Percentiles rank a stretch among this genome's conserved stretches.
Conservation (phyloP, 2,113 vertebrate species). For the Percina caprodes region DNA sequence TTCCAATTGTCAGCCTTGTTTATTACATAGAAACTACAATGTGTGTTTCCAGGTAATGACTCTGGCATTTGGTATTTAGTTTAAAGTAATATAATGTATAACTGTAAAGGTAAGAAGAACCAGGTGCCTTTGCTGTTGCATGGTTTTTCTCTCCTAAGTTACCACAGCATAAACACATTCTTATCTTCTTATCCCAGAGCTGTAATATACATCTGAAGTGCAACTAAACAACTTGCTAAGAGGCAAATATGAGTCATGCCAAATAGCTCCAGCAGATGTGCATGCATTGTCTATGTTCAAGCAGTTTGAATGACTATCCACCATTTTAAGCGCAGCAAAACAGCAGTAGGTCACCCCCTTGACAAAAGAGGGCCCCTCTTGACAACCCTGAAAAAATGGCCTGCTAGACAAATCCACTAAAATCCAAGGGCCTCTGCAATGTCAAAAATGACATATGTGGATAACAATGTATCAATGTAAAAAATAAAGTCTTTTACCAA, state of each 20-base stretch:
- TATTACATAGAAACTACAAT: not conserved
- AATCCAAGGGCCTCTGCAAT: slow-evolving; percentile 13
- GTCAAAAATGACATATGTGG: slow-evolving; percentile 1
- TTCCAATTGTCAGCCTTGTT: not conserved
- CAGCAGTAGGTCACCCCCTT: slow-evolving; percentile 38
- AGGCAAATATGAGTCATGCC: slow-evolving; percentile 14
- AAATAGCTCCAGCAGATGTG: not conserved
- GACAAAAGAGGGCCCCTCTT: slow-evolving; percentile 7
- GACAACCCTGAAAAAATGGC: slow-evolving; percentile 35
- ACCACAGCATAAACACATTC: not conserved
- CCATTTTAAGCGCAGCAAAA: slow-evolving; percentile 20
- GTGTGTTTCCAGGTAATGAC: not conserved
- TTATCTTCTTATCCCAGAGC: slow-evolving; percentile 12
- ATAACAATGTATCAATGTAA: too few relatives aligned
- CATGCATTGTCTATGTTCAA: slow-evolving; percentile 7
- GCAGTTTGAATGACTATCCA: slow-evolving; percentile 28
- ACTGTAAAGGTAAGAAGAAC: not conserved
- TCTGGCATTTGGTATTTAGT: not conserved
- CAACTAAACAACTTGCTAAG: not conserved
- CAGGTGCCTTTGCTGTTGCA: not conserved
- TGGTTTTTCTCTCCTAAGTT: not conserved
- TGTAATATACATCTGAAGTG: not conserved
- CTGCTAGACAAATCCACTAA: slow-evolving; percentile 40
- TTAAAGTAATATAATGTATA: not conserved
- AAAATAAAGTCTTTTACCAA: slow-evolving; percentile 1